These are phyloP conservation scores for Onychorhynchus coronatus DNA, from an alignment of 2,113 vertebrate species.

Conservation along the genomic window DNA sequence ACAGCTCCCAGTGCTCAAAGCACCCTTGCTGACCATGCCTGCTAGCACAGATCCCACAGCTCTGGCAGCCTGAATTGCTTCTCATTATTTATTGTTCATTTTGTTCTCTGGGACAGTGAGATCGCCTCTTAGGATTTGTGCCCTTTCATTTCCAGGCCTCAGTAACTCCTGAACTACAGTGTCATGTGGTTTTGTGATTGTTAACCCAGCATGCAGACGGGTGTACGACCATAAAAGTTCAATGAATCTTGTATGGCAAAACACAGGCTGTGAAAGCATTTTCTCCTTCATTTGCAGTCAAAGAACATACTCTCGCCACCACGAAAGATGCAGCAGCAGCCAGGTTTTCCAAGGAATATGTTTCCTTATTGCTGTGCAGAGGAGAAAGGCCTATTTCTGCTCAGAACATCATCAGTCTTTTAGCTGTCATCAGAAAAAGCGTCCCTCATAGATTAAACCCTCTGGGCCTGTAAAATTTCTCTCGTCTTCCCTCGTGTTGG, in stretches of 20 bases:
- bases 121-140: constrained; percentile 67
- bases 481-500: neutral
- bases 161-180: constrained; percentile 69
- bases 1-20: neutral
- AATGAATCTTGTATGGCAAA: constrained; percentile 68
- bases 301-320: constrained; percentile 32
- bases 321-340: constrained; percentile 35
- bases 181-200: constrained; percentile 78
- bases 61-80: constrained; percentile 45
- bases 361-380: constrained; percentile 42
- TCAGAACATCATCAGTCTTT: neutral
- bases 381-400: constrained; percentile 41
- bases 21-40: neutral
- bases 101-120: constrained; percentile 52
- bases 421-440: neutral
- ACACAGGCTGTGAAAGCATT: constrained; percentile 52
- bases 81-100: constrained; percentile 65
- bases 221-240: constrained; percentile 68
- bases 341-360: constrained; percentile 56
- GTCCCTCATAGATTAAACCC: neutral
- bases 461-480: neutral
- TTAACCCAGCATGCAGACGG: constrained; percentile 74
- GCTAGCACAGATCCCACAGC: constrained; percentile 25
- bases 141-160: constrained; percentile 76
- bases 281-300: constrained; percentile 78